Base-by-base conservation (phyloP, 2,113 vertebrate genomes). In the Oenanthe oenanthe region DNA sequence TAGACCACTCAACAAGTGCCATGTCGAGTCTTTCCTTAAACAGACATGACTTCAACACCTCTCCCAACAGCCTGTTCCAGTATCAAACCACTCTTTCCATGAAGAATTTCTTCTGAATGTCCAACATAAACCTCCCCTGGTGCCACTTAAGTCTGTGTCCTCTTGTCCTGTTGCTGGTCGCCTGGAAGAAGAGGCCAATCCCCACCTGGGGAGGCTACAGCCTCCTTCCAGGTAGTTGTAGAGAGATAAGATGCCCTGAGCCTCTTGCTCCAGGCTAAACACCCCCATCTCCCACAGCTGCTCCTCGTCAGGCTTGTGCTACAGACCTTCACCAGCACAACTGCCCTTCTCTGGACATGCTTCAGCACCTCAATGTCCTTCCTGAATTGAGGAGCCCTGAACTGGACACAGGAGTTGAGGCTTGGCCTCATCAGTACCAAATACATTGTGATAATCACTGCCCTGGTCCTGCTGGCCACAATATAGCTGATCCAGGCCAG, bases 341-440 rank as follows among this genome's bases (percentile, higher is more conserved):
- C 0, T 65, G 32, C 21, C 31, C 36, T 57, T 51, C 32, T 65
- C 21, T 38, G 43, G 28, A 73, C 21, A 6, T 0, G 2, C 14
- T 57, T 50, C 31, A 58, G 67, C 26, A 28, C 12, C 12, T 42
- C 31, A 26, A 7, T 4, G 4, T 32, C 42, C 60, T 38, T 38
- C 26, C 67, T 66, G 14, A 73, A 43, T 1, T 16, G 31, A 50
- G 21, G 6, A 17, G 26, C 14, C 42, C 21, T 22, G 34, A 57
- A 43, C 0, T 50, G 50, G 50, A 88, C 50, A 72, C 31, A 72
- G 21, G 5, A 72, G 21, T 42, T 40, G 10, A 57, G 43, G 36
- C 1, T 1, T 15, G 28, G 26, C 26, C 42, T 73, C 36, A 51
- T 9, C 67, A 65, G 26, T 32, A 21, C 21, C 18, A 32, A 32